Evolutionary conservation across 2,888 invertebrate genomes (phyloP), one percentile per base, ranked within the genome.

Genomic region (Argyra leucocephala): DNA sequence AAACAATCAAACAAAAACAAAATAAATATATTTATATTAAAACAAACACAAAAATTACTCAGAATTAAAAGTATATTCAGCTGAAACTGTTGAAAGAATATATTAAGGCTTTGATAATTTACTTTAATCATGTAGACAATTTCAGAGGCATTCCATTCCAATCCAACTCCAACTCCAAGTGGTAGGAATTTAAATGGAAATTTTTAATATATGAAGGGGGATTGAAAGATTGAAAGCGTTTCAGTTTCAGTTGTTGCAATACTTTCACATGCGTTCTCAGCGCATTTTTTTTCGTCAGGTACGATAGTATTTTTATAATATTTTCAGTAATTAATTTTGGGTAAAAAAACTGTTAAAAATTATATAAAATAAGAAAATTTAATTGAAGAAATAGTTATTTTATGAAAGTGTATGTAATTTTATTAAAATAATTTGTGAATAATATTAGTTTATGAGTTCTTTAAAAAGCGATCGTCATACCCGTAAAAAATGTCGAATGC

Each of bases 201-300:
- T n/a, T n/a, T n/a, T n/a, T n/a, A n/a, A n/a, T n/a, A n/a, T n/a
- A n/a, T n/a, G n/a, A n/a, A n/a, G n/a, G n/a, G n/a, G n/a, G n/a
- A n/a, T n/a, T n/a, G n/a, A n/a, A n/a, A n/a, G n/a, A n/a, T n/a
- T n/a, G n/a, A n/a, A n/a, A n/a, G n/a, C n/a, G n/a, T 48, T 48
- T 48, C 48, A 48, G 5, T 48, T 48, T 18, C 48, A 48, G 48
- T 48, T 48, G n/a, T 48, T 48, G 4, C 15, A 15, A 5, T 48
- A 15, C 48, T 48, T 48, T 48, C 48, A 48, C 18, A 48, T 48
- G 48, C 48, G 48, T 48, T 48, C 48, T 48, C 48, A 48, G 48
- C 48, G 48, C 48, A 48, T 48, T 48, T 48, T 37, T 48, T 48
- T 48, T 48, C 48, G 48, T 48, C 48, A 48, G 48, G 48, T 48